A percentile compares a stretch with the other conserved stretches of the same genome.
Conservation (phyloP, 2,113 vertebrate species). For the Vidua chalybeata region DNA sequence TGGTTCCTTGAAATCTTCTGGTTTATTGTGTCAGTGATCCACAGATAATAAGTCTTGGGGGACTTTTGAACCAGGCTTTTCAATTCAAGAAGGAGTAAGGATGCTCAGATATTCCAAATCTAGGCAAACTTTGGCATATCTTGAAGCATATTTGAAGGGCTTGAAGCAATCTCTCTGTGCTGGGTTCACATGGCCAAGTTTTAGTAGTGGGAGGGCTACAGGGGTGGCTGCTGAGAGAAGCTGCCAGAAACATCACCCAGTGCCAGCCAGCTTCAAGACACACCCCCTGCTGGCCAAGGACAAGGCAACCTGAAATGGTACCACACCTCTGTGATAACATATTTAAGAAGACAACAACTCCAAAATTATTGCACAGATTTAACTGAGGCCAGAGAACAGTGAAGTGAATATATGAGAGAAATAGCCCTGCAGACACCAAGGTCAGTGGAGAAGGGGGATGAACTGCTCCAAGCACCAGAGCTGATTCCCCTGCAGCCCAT, state of each 20-base stretch:
- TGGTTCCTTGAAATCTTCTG: slow-evolving; percentile 41
- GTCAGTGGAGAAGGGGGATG: not conserved
- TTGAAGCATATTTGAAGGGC: slow-evolving; percentile 4
- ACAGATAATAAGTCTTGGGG: slow-evolving; percentile 16
- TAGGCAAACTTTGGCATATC: slow-evolving; percentile 10
- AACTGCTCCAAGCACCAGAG: not conserved
- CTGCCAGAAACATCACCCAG: not conserved
- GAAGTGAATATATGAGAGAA: not conserved
- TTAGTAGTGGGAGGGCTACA: not conserved
- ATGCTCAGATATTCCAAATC: slow-evolving; percentile 18
- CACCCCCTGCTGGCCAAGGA: not conserved
- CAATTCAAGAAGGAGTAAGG: not conserved
- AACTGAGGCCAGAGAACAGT: not conserved
- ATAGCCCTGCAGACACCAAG: not conserved
- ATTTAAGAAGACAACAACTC: not conserved
- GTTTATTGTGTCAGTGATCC: slow-evolving; percentile 39
- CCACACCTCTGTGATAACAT: not conserved
- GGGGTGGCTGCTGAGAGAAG: not conserved
- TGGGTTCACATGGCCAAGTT: not conserved
- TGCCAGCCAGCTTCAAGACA: not conserved
- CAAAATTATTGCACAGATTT: not conserved
- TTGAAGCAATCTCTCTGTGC: not conserved
- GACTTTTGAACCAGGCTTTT: slow-evolving; percentile 29
- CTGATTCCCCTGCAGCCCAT: not conserved
- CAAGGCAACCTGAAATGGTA: not conserved